Conservation (phyloP, 2,888 invertebrate genomes). For the Strigamia maritima region DNA sequence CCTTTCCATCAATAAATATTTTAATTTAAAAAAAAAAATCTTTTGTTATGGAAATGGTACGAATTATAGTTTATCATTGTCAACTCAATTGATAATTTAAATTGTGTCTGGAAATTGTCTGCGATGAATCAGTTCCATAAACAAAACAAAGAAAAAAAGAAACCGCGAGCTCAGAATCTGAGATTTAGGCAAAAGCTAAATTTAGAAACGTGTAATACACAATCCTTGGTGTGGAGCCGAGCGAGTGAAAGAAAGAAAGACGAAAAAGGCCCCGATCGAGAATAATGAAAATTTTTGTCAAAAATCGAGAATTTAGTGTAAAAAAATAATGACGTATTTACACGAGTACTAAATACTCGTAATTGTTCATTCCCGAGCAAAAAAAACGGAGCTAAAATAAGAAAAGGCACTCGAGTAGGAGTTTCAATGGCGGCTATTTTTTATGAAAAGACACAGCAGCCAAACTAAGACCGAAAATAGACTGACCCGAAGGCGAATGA, state of each 20-base stretch:
- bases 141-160: slow-evolving; percentile 8
- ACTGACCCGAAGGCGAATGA: background rate
- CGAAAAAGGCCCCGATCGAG: background rate
- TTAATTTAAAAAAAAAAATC: background rate
- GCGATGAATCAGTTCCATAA: background rate
- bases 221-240: background rate
- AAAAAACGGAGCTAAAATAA: background rate
- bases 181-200: background rate
- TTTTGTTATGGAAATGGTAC: background rate
- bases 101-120: slow-evolving; percentile 8
- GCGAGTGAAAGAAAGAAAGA: background rate
- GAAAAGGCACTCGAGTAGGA: background rate
- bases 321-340: background rate
- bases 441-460: background rate
- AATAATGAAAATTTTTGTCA: background rate
- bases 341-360: background rate
- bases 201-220: background rate
- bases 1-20: background rate
- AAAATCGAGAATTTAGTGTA: background rate
- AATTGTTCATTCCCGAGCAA: background rate
- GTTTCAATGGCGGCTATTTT: background rate
- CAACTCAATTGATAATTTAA: background rate
- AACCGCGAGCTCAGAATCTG: background rate
- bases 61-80: background rate
- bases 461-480: background rate